Base-by-base conservation (phyloP, 2,113 vertebrate species). In the Limnothrissa miodon region DNA sequence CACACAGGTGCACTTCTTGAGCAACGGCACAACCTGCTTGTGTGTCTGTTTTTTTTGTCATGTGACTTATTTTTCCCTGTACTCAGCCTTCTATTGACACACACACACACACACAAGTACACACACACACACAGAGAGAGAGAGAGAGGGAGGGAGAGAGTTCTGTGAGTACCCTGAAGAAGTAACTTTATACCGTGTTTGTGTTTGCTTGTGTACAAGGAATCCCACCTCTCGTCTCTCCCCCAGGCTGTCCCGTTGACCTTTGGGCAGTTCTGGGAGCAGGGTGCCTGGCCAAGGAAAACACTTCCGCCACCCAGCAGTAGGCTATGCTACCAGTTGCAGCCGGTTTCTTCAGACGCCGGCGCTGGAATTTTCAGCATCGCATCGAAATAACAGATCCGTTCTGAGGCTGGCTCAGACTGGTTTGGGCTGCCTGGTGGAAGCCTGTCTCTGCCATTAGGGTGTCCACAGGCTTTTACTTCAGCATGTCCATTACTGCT, bases 111-210 rank as follows among this genome's bases (percentile, higher is more conserved):
- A 74, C 29, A 36, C 62, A n/a, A n/a, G n/a, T n/a, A 70, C 66
- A 74, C 33, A 36, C 66, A 74, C 66, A 74, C 66, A 74, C 66
- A 74, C 29, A 70, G 23, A n/a, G n/a, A n/a, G n/a, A n/a, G n/a
- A n/a, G n/a, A n/a, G n/a, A n/a, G n/a, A n/a, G n/a, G n/a, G n/a
- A n/a, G n/a, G n/a, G n/a, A n/a, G n/a, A n/a, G 23, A 25, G 56
- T 59, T 9, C 5, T 4, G 9, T 70, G 29, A 4, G 29, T 33
- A 13, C 9, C 4, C 62, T 36, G 29, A 33, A 23, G 17, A 1
- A 5, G 53, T 56, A 23, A 56, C 23, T 56, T 56, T 56, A 56
- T 19, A 23, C 46, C 4, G 46, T 17, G 53, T 56, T 17, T 56
- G 46, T 48, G 46, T 48, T 4, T 17, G 53, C n/a, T 17, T 56